A percentile compares a stretch with the other conserved stretches of the same genome.
These are phyloP conservation scores for Colius striatus DNA, from an alignment of 2,113 vertebrate species.

Conservation along the genomic window DNA sequence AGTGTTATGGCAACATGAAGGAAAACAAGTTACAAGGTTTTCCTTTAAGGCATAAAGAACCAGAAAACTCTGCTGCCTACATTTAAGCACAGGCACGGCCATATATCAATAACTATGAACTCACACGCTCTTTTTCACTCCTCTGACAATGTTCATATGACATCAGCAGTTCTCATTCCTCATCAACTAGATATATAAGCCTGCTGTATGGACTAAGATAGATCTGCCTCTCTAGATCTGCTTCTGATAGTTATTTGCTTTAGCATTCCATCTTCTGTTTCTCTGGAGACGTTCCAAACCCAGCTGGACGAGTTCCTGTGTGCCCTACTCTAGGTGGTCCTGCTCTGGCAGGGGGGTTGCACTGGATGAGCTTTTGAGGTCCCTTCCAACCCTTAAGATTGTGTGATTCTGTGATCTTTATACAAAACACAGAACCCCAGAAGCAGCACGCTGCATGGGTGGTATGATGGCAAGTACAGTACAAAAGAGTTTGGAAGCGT, in stretches of 20 bases:
- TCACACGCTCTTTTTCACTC: neutral
- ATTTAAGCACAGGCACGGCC: neutral
- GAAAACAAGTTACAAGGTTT: slow-evolving; percentile 60
- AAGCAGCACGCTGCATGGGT: accelerated
- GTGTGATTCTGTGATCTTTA: no score
- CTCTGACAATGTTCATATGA: neutral
- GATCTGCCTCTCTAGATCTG: neutral
- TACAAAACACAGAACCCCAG: neutral
- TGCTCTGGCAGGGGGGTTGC: no score
- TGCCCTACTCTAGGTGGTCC: no score
- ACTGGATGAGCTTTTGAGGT: no score
- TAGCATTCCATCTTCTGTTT: neutral
- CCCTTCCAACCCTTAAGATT: no score
- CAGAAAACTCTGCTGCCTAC: neutral
- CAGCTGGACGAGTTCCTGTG: no score
- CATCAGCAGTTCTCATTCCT: neutral
- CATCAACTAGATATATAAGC: neutral
- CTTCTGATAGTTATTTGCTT: neutral
- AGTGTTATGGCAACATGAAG: slow-evolving; percentile 62
- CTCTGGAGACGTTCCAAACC: no score
- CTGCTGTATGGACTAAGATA: neutral
- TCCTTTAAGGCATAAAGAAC: slow-evolving; percentile 21
- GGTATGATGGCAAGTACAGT: neutral
- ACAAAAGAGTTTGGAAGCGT: neutral
- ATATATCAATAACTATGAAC: neutral